Base-by-base conservation (phyloP, 2,888 invertebrate species). In the Heliconius sara region DNA sequence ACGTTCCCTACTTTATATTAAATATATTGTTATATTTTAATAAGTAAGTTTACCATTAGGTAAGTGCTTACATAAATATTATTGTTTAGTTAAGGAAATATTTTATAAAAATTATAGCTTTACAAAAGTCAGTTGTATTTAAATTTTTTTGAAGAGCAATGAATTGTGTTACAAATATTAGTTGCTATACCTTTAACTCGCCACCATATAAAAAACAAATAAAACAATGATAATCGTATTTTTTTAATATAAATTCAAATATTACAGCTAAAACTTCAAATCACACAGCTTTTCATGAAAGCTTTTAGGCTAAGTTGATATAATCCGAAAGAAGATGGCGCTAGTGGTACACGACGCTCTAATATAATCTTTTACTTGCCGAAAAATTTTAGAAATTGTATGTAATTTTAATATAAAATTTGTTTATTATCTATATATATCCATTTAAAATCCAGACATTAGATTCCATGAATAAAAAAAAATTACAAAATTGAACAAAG, bases 311-410 rank as follows among this genome's bases (percentile, higher is more conserved):
- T 72, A 30, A 52, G 39, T 72, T 57, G 9, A 5, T 30, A 30
- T 57, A 22, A 30, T 22, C 3, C 30, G 13, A 68, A 43, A 7
- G 13, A 63, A 74, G 74, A 74, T 74, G 74, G 74, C 63, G 74
- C 27, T 74, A 65, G 63, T 25, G n/a, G 74, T 74, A 65, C 12
- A 25, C 2, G 22, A 25, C 39, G 39, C 25, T 63, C 2, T 5
- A 39, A 63, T 19, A 16, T 22, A 10, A 12, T n/a, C 19, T 1
- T 25, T n/a, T 10, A 16, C 12, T 57, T 22, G 5, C 12, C 5
- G 30, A 19, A 16, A 0, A 25, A 27, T 25, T 25, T 27, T 72
- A 13, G 13, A 2, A 71, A 52, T 30, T 52, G 19, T 30, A 10
- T 1, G 10, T 19, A 10, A 16, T 27, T 71, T 71, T 12, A 22